Percentiles rank a stretch among this genome's conserved stretches.
Evolutionary conservation across 1,140 invertebrate species (phyloP).

Genomic region (Coelopa frigida): DNA sequence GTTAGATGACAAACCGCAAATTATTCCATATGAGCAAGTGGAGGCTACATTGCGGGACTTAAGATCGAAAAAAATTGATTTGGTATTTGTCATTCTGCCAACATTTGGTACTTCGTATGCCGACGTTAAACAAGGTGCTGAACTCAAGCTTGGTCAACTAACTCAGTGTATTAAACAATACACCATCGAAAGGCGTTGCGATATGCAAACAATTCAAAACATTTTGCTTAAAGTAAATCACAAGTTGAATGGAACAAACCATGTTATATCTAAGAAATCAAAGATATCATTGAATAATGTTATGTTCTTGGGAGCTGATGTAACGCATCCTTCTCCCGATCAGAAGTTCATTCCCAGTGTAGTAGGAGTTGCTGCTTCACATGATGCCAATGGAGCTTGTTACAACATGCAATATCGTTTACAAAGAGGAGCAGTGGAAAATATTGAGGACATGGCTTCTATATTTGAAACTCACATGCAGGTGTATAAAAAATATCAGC

Average conservation of each 20-base stretch:
- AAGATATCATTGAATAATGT: slow-evolving; percentile 25
- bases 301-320: slow-evolving; percentile 80
- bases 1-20: slow-evolving; percentile 11
- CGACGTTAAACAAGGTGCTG: slow-evolving; percentile 66
- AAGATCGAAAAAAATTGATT: slow-evolving; percentile 14
- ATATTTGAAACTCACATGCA: slow-evolving; percentile 52
- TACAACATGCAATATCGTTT: slow-evolving; percentile 66
- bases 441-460: slow-evolving; percentile 65
- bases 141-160: slow-evolving; percentile 64
- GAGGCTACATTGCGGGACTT: slow-evolving; percentile 20
- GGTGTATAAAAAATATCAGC: slow-evolving; percentile 46
- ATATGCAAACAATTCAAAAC: slow-evolving; percentile 53
- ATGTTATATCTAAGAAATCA: slow-evolving; percentile 47
- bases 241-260: slow-evolving; percentile 79
- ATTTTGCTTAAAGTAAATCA: slow-evolving; percentile 76
- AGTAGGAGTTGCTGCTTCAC: slow-evolving; percentile 71
- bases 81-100: slow-evolving; percentile 51
- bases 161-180: slow-evolving; percentile 72
- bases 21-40: slow-evolving; percentile 19
- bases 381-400: slow-evolving; percentile 55
- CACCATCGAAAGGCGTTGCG: slow-evolving; percentile 46
- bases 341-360: slow-evolving; percentile 67
- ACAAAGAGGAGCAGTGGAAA: slow-evolving; percentile 60
- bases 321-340: slow-evolving; percentile 77
- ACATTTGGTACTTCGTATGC: slow-evolving; percentile 47